These are phyloP conservation scores for Eremobia ochroleuca DNA, from an alignment of 2,888 invertebrate genomes.

Conservation along the genomic window DNA sequence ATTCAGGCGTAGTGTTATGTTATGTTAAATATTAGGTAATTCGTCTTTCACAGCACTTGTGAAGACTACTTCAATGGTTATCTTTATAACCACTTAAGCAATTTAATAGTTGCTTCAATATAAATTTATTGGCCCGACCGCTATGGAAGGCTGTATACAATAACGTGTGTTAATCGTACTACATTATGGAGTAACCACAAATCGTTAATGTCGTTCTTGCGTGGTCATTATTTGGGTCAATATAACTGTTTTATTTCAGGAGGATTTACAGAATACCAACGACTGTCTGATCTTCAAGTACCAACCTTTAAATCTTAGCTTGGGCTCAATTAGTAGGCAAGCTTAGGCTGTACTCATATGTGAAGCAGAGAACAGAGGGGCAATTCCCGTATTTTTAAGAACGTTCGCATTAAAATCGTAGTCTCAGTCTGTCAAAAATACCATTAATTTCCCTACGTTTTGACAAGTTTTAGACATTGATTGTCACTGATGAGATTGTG, in stretches of 20 bases:
- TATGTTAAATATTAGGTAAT: neutral
- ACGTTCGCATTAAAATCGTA: neutral
- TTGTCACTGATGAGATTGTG: neutral
- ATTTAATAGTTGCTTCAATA: neutral
- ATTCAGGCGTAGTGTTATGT: neutral
- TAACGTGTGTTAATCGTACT: conserved; percentile 31
- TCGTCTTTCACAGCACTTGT: neutral
- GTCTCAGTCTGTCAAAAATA: neutral
- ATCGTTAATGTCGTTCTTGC: conserved; percentile 23
- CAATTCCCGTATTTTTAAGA: neutral
- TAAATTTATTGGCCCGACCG: neutral
- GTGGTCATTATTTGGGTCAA: conserved; percentile 17
- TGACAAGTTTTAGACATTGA: neutral
- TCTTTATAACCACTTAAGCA: neutral
- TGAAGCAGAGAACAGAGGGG: neutral
- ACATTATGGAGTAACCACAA: conserved; percentile 17
- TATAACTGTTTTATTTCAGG: neutral
- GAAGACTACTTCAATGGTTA: neutral
- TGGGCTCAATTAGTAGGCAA: neutral
- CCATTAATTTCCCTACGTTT: neutral
- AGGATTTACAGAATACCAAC: neutral
- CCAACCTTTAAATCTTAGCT: neutral
- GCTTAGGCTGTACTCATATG: neutral
- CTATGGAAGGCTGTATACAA: conserved; percentile 7
- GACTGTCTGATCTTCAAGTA: neutral